phyloP scores from a whole-genome alignment of 2,888 invertebrate genomes.

The Aromia moschata region DNA sequence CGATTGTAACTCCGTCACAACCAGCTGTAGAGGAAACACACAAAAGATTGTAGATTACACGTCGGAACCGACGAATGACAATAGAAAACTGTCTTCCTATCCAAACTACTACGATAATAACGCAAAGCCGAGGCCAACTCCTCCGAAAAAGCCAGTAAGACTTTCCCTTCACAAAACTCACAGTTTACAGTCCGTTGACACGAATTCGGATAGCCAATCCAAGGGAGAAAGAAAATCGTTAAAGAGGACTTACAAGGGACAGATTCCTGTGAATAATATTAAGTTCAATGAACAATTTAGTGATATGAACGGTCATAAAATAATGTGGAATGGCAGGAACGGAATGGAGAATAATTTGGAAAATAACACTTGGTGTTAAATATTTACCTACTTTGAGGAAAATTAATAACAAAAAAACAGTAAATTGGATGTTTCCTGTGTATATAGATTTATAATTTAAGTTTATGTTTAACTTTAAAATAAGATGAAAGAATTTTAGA shows the following conservation, averaged over 20 bases:
- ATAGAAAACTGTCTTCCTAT: constrained; percentile 61
- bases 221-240: constrained; percentile 65
- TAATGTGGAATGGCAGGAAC: constrained; percentile 44
- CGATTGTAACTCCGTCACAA: constrained; percentile 63
- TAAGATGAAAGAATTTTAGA: too few relatives aligned
- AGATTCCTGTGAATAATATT: constrained; percentile 52
- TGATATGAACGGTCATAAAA: constrained; percentile 31
- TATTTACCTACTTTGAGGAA: too few relatives aligned
- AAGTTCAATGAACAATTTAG: constrained; percentile 34
- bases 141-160: constrained; percentile 85
- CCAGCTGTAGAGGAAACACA: constrained; percentile 28
- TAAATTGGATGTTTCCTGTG: too few relatives aligned
- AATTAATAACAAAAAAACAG: too few relatives aligned
- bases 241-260: constrained; percentile 69
- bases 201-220: constrained; percentile 47
- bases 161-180: constrained; percentile 85
- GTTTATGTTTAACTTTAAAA: too few relatives aligned
- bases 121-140: constrained; percentile 73
- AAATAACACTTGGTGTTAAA: constrained; percentile 58
- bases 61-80: constrained; percentile 68
- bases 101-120: constrained; percentile 61
- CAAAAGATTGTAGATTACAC: constrained; percentile 65
- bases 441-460: too few relatives aligned
- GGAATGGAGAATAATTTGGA: constrained; percentile 50
- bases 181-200: constrained; percentile 79